Base-by-base conservation (phyloP, 2,113 vertebrate species). In the Amia ocellicauda region DNA sequence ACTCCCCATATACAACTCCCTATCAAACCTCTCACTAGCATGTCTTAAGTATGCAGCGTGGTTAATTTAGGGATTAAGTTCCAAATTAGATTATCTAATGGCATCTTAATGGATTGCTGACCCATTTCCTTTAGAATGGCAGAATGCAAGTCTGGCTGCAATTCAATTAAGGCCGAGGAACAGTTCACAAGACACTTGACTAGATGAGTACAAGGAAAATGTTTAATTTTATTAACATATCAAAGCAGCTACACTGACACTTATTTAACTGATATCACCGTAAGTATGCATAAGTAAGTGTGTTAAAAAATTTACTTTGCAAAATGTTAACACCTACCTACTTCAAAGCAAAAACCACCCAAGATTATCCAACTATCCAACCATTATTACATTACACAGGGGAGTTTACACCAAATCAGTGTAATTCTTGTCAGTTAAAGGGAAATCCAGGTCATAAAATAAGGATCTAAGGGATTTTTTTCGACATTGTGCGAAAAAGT, bases 1-100 rank as follows among this genome's bases (percentile, higher is more conserved):
- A 81, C 73, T 74, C 67, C 60, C 29, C 75, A 74, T 75, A 83
- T 73, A 71, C 75, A 62, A 47, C n/a, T n/a, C 60, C 29, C 14
- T 17, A 29, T 7, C 28, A 16, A 2, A 50, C 74, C 78, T 84
- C 86, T 90, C 80, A 88, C 84, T 78, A 90, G 90, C 87, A 85
- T 82, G 88, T 83, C 85, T 90, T 75, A 88, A 90, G 82, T 86
- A 85, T 88, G 85, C 88, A 86, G 88, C 82, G 88, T 83, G 88
- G 91, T 91, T 92, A 91, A 91, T 94, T 96, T 93, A 92, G 91
- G 93, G 93, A 97, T 96, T 92, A 95, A 90, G 88, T 85, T 84
- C 86, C 86, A 95, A 97, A 98, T 95, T 94, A 96, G 93, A 97
- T 98, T 95, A 96, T 96, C 92, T 94, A 93, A 97, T 95, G 93